These are phyloP conservation scores for Drosophila elegans DNA, from an alignment of 1,140 invertebrate species.

Conservation along the genomic window DNA sequence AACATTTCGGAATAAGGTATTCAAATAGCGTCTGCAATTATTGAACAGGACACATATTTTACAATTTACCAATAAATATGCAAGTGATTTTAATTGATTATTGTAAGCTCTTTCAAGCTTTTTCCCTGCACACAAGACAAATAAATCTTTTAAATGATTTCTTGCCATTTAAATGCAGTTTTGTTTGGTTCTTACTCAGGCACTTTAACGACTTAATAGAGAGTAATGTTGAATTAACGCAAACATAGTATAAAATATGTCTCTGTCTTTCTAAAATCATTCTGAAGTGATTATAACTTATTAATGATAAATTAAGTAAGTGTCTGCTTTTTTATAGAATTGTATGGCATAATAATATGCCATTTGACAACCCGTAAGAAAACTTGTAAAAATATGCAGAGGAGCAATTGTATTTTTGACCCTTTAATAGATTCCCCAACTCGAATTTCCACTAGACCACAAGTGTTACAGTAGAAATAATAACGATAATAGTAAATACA, in stretches of 20 bases:
- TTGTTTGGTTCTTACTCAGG: no score
- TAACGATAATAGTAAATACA: slow-evolving; percentile 29
- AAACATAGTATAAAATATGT: no score
- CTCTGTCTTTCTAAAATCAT: no score
- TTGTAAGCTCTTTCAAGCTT: neutral
- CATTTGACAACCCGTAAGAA: no score
- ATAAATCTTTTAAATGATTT: neutral
- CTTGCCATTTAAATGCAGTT: neutral
- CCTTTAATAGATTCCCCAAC: neutral
- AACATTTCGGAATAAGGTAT: slow-evolving; percentile 2
- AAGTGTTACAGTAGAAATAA: slow-evolving; percentile 34
- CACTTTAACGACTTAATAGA: no score
- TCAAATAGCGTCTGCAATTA: slow-evolving; percentile 11
- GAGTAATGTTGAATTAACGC: no score
- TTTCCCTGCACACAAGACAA: neutral
- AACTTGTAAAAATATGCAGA: no score
- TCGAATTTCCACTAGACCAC: slow-evolving; percentile 11
- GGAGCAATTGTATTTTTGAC: neutral
- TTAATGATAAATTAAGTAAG: no score
- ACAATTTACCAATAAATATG: neutral
- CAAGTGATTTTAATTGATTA: slow-evolving; percentile 7
- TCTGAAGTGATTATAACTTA: no score
- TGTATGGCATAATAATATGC: no score
- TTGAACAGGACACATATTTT: neutral
- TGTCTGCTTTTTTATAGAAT: no score